Percentiles rank a stretch among this genome's conserved stretches.
These are phyloP conservation scores for Ctenodactylus gundi DNA, from an alignment of 2,113 vertebrate genomes.

Conservation along the genomic window DNA sequence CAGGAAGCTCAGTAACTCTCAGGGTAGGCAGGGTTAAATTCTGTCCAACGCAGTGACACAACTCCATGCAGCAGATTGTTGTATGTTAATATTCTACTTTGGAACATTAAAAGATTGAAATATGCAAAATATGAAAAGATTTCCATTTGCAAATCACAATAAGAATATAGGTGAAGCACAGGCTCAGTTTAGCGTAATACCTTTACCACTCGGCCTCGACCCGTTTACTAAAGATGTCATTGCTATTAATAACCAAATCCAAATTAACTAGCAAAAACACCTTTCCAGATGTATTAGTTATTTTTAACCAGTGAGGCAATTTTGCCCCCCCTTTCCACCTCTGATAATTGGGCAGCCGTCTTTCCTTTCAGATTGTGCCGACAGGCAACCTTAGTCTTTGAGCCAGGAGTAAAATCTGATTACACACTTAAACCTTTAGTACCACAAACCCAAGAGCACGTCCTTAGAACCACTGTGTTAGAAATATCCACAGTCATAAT, in stretches of 20 bases:
- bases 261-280: neutral
- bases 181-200: neutral
- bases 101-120: neutral
- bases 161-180: neutral
- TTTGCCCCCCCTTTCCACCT: neutral
- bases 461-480: neutral
- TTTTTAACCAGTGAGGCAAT: neutral
- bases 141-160: neutral
- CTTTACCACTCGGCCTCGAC: neutral
- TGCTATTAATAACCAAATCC: neutral
- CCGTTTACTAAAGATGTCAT: neutral
- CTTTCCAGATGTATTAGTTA: neutral
- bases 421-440: neutral
- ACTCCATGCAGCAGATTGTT: neutral
- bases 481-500: neutral
- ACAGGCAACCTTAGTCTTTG: neutral
- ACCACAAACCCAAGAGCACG: neutral
- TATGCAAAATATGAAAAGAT: neutral
- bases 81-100: neutral
- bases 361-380: neutral
- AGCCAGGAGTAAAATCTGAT: neutral
- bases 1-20: neutral
- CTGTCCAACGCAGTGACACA: slow-evolving; percentile 1
- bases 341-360: neutral
- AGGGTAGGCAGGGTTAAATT: neutral